Evolutionary conservation across 2,113 vertebrate species (phyloP), one percentile per base, ranked within the genome.

Genomic region (Ictalurus punctatus): DNA sequence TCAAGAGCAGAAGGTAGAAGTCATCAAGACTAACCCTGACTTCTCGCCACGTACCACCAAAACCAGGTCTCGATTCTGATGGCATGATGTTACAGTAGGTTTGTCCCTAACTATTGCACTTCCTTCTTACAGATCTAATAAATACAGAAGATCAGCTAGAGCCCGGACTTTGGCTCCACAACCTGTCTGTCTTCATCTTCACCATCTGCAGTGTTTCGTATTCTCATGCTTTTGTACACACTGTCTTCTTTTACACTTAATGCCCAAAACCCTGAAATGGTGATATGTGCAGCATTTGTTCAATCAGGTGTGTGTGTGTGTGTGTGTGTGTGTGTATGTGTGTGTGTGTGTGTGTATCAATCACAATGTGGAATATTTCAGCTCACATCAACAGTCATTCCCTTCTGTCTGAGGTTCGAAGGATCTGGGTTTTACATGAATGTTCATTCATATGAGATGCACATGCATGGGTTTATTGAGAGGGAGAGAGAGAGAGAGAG

Each of bases 291-390:
- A 85, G 65, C 65, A 71, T 54, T 30, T 3, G 44, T 71, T 69
- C 84, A 85, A 8, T 85, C 27, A 54, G 58, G 4, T 71, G 40
- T 52, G 63, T 65, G 34, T 79, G 21, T 65, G 59, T 83, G 23
- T 83, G 56, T 83, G 81, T 61, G 58, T 82, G 79, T 82, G 27
- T 81, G 27, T 81, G 76, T 79, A n/a, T 81, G 48, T 56, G 79
- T 81, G 54, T 58, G 27, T 81, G 79, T 82, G 44, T 48, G 44
- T 69, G 83, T 84, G 27, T 44, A 5, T 67, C 6, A n/a, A 5
- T 40, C 37, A 44, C 12, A 27, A 30, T 13, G 34, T 40, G 25
- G 56, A 59, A 83, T 61, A 83, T 44, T 40, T 27, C 56, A 63
- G 58, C 81, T 44, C 59, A 61, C 19, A 83, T 63, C 59, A 14